Conservation (phyloP, 2,888 invertebrate species). For the Yponomeuta sedellus region DNA sequence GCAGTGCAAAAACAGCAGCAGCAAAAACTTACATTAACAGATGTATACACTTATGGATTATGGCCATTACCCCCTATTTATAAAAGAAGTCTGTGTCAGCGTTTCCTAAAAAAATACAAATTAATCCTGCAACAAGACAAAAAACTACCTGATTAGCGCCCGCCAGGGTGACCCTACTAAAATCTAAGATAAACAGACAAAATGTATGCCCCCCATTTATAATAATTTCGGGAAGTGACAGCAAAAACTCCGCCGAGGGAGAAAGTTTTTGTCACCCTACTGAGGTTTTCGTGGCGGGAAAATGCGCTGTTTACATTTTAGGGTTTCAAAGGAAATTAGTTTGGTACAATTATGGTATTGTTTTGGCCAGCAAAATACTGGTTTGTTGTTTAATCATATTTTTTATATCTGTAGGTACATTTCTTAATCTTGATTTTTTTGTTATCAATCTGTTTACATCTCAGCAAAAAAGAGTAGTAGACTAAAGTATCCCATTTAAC, state of each 20-base stretch:
- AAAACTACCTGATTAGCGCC: conserved; percentile 65
- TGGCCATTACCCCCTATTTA: no score
- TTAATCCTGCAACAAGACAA: conserved; percentile 21
- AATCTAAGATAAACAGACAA: conserved; percentile 61
- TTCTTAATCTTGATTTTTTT: no score
- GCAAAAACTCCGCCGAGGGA: conserved; percentile 47
- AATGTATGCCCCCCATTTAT: conserved; percentile 66
- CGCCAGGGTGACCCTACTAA: conserved; percentile 42
- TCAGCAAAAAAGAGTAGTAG: no score
- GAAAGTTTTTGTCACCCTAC: conserved; percentile 19
- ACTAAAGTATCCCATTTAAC: no score
- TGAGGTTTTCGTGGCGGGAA: conserved; percentile 22
- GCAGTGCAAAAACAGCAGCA: no score
- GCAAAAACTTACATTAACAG: no score
- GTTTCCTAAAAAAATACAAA: background rate
- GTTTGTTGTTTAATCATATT: no score
- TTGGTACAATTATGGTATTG: conserved; percentile 17
- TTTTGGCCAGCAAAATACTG: no score
- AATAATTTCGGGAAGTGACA: conserved; percentile 52
- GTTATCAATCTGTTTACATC: no score
- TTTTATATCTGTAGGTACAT: no score
- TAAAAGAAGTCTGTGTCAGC: background rate
- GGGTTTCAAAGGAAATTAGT: conserved; percentile 56
- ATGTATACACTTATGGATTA: no score
- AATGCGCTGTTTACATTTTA: conserved; percentile 19